Evolutionary conservation across 2,888 invertebrate species (phyloP).

Genomic region (Morpho helenor): DNA sequence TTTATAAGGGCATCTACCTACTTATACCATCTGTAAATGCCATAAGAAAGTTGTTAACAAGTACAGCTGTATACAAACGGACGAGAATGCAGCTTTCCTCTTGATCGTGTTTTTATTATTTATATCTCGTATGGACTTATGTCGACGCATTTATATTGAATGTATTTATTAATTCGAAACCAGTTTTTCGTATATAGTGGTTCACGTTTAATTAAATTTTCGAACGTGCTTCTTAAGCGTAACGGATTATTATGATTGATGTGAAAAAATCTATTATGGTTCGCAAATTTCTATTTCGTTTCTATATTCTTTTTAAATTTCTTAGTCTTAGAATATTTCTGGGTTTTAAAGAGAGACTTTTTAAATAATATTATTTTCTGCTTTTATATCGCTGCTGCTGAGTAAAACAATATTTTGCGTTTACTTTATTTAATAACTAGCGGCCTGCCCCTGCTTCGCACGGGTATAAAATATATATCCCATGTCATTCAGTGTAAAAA

Average conservation of each 20-base stretch:
- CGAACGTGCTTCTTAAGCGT: slow-evolving; percentile 11
- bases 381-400: too few species aligned
- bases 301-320: too few species aligned
- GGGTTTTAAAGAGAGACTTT: too few species aligned
- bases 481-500: too few species aligned
- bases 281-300: not conserved
- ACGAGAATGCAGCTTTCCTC: slow-evolving; percentile 54
- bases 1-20: slow-evolving; percentile 59
- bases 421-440: too few species aligned
- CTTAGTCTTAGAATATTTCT: too few species aligned
- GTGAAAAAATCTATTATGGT: slow-evolving; percentile 2
- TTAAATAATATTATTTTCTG: too few species aligned
- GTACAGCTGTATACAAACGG: slow-evolving; percentile 34
- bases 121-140: slow-evolving; percentile 39
- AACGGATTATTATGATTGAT: slow-evolving; percentile 11
- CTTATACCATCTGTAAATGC: slow-evolving; percentile 26
- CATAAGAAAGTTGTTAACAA: slow-evolving; percentile 31
- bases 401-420: too few species aligned
- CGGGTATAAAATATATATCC: too few species aligned
- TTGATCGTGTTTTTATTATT: slow-evolving; percentile 53
- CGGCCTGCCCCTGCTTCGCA: too few species aligned
- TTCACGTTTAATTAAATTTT: slow-evolving; percentile 16
- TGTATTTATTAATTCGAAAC: slow-evolving; percentile 43
- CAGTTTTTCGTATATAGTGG: slow-evolving; percentile 32
- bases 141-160: slow-evolving; percentile 21